These are phyloP conservation scores for Champsocephalus gunnari DNA, from an alignment of 2,797 vertebrate species.

Conservation along the genomic window DNA sequence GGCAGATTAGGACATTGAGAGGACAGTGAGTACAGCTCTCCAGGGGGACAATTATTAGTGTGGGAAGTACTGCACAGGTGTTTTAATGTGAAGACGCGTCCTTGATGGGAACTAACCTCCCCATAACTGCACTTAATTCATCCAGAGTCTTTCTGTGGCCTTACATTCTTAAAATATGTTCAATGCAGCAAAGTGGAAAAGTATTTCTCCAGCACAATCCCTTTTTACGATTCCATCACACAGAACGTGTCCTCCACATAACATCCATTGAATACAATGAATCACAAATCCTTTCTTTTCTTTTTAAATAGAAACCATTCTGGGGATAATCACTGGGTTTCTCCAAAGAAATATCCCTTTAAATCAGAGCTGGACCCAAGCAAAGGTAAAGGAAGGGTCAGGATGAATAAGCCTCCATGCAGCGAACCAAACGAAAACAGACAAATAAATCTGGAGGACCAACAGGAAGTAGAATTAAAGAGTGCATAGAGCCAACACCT, in stretches of 20 bases:
- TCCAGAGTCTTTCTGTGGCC: too few species aligned
- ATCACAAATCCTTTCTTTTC: neutral
- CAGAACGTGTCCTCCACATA: constrained; percentile 1
- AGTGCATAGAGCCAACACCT: neutral
- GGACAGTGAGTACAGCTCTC: constrained; percentile 4
- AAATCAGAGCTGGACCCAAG: neutral
- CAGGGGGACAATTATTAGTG: neutral
- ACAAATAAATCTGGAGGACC: neutral
- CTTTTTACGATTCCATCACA: neutral
- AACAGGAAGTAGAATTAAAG: neutral
- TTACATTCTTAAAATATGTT: constrained; percentile 5
- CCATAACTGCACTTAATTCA: too few species aligned
- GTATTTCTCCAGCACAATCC: neutral
- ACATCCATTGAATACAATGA: neutral
- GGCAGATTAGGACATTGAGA: constrained; percentile 26
- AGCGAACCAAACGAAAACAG: constrained; percentile 1
- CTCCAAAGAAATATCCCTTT: constrained; percentile 2
- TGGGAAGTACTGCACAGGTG: neutral
- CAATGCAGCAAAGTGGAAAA: neutral
- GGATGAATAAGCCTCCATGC: constrained; percentile 18
- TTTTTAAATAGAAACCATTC: neutral
- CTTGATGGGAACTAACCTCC: too few species aligned
- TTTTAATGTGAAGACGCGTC: neutral
- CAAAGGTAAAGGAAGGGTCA: neutral
- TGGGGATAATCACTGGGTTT: neutral